Percentiles rank a stretch among this genome's conserved stretches.
phyloP scores from a whole-genome alignment of 2,888 invertebrate species.

The Ligdia adustata region DNA sequence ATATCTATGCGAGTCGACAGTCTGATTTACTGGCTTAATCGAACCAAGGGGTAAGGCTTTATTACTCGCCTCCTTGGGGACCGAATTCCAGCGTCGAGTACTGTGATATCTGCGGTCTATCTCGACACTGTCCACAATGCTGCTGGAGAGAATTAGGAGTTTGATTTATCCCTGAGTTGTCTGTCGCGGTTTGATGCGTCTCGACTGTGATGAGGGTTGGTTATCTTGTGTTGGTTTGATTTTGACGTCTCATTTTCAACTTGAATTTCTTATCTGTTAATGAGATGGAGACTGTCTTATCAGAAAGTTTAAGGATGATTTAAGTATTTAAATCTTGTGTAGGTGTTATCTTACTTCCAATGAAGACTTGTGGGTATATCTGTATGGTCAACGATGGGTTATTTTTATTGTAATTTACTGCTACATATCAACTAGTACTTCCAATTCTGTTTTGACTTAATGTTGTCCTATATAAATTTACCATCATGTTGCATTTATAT shows the following conservation, averaged over 20 bases:
- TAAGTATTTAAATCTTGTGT: background rate
- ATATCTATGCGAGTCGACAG: conserved; percentile 69
- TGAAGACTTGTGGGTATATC: too few relatives aligned
- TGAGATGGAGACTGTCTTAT: too few relatives aligned
- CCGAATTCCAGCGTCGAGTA: conserved; percentile 48
- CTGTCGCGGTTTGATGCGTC: conserved; percentile 28
- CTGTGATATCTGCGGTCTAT: conserved; percentile 38
- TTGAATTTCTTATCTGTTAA: too few relatives aligned
- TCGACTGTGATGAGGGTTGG: conserved; percentile 20
- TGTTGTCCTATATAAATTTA: too few relatives aligned
- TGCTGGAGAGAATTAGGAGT: conserved; percentile 50
- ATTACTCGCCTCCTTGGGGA: conserved; percentile 55
- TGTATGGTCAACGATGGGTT: too few relatives aligned
- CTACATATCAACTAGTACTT: too few relatives aligned
- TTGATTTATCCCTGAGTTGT: conserved; percentile 42
- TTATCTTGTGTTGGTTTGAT: conserved; percentile 21
- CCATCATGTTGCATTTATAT: too few relatives aligned
- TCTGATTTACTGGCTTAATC: conserved; percentile 74
- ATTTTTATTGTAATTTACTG: too few relatives aligned
- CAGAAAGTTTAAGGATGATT: too few relatives aligned
- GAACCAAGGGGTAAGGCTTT: conserved; percentile 60
- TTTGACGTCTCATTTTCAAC: conserved; percentile 11
- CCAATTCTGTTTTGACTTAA: too few relatives aligned
- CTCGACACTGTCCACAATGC: conserved; percentile 47
- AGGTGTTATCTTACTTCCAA: background rate